Evolutionary conservation across 2,113 vertebrate genomes (phyloP), one percentile per base, ranked within the genome.

Genomic region (Leptobrachium leishanense): DNA sequence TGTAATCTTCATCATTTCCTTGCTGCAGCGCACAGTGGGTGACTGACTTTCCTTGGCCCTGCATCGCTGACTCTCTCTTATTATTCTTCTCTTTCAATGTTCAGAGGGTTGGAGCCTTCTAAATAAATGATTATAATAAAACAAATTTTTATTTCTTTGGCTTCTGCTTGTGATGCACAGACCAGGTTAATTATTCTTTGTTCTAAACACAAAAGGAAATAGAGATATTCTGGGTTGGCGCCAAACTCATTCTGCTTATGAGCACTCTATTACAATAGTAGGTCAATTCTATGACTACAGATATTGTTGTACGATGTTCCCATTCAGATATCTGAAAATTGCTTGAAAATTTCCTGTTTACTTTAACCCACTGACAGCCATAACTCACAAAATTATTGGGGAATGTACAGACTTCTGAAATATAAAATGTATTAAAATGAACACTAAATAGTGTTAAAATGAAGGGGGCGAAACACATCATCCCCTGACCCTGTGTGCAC

Each of bases 221-320:
- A 81, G 64, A 74, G 72, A 81, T 68, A 81, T 74, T 81, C 67
- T 81, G 78, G 78, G 74, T 9, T 10, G 43, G 41, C 41, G 43
- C 78, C 78, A 81, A 62, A 42, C 72, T 74, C 63, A 74, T 81
- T 74, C 66, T 79, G 77, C 70, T 57, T 73, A 79, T 79, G 77
- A 74, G 77, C 54, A 20, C 70, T 79, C 65, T 81, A 74, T 74
- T 74, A 74, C 78, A 81, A 81, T 81, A 81, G 71, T 68, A 81
- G 78, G 78, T 74, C 78, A 74, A 62, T 81, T 68, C 78, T 81
- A 80, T 80, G 72, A 74, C 72, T 81, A 81, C 64, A 59, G 72
- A 81, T 74, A 81, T 74, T 59, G 71, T 81, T 81, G 72, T 72
- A 81, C 78, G 68, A 81, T 79, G 69, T 73, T 79, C 70, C 53